Percentiles rank a stretch among this genome's conserved stretches.
Conservation (phyloP, 2,113 vertebrate species). For the Eupsittula cactorum region DNA sequence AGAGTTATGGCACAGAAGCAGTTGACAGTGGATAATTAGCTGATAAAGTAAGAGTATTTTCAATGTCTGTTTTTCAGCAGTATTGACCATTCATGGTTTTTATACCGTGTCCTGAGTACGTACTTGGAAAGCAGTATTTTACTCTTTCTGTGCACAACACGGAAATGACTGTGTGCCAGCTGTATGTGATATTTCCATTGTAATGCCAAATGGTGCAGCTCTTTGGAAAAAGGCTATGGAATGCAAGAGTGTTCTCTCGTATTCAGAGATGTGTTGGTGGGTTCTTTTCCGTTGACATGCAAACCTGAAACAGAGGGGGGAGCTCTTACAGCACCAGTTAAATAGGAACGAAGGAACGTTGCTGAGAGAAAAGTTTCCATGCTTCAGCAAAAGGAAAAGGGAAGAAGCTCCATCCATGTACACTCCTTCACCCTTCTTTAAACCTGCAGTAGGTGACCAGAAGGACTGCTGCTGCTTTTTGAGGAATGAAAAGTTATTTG, state of each 20-base stretch:
- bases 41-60: background rate
- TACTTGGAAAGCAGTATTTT: background rate
- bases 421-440: background rate
- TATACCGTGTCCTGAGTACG: background rate
- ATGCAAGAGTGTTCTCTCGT: background rate
- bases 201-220: background rate
- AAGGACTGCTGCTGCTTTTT: background rate
- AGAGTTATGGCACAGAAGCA: background rate
- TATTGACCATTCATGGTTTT: background rate
- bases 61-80: background rate
- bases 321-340: background rate
- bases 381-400: background rate
- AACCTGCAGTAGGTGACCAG: background rate
- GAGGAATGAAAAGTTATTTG: background rate
- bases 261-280: too few species aligned
- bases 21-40: background rate
- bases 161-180: background rate
- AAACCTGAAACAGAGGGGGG: constrained; percentile 1
- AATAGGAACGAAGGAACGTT: background rate
- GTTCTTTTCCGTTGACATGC: background rate
- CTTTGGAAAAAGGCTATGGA: background rate
- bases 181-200: background rate
- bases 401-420: fast-evolving
- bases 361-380: background rate
- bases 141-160: fast-evolving